phyloP scores from a whole-genome alignment of 2,113 vertebrate genomes.

The Halichoerus grypus region DNA sequence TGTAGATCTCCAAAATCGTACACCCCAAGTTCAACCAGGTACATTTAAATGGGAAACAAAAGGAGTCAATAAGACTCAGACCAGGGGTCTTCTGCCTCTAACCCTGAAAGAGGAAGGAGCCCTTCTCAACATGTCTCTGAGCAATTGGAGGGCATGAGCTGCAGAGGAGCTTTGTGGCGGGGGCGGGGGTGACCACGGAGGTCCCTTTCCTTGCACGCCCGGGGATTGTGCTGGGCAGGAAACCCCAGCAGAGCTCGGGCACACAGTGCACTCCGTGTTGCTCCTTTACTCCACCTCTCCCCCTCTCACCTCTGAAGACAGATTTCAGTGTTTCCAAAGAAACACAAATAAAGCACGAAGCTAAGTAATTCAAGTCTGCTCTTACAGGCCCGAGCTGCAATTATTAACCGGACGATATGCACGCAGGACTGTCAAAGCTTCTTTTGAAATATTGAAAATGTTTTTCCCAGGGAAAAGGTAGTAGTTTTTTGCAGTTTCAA shows the following conservation, averaged over 20 bases:
- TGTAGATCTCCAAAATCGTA: not conserved
- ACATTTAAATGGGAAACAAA: not conserved
- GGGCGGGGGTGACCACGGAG: constrained; percentile 17
- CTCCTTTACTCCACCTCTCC: constrained; percentile 3
- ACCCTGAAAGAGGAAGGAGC: constrained; percentile 34
- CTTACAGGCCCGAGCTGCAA: constrained; percentile 16
- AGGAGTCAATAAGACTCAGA: not conserved
- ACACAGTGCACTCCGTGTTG: constrained; percentile 31
- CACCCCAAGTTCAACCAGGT: not conserved
- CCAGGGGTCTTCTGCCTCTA: not conserved
- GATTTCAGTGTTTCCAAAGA: constrained; percentile 75
- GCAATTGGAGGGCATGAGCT: not conserved
- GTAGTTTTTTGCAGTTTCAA: constrained; percentile 40
- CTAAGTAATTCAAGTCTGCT: constrained; percentile 80
- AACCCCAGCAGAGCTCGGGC: constrained; percentile 50
- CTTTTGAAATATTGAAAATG: constrained; percentile 64
- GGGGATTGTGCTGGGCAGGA: constrained; percentile 67
- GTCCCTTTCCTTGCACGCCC: constrained; percentile 40
- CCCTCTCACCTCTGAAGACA: constrained; percentile 35
- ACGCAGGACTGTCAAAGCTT: not conserved
- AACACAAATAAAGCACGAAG: constrained; percentile 63
- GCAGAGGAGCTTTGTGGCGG: constrained; percentile 15
- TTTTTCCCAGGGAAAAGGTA: constrained; percentile 40
- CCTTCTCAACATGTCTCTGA: not conserved
- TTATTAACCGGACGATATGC: not conserved